phyloP scores from a whole-genome alignment of 2,113 vertebrate species.

The Spea multiplicata region DNA sequence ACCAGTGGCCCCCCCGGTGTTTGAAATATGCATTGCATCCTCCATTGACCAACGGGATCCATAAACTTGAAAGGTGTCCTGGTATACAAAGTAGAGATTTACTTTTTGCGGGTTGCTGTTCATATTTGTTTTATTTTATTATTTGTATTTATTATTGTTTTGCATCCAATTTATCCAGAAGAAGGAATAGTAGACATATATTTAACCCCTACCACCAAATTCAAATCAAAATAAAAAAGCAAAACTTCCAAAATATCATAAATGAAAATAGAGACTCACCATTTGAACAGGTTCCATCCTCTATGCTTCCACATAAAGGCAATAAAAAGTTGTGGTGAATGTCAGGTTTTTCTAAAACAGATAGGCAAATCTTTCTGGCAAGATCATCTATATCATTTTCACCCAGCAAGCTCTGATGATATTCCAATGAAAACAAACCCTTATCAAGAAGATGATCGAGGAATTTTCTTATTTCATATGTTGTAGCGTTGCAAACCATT shows the following conservation, averaged over 20 bases:
- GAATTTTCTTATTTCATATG: conserved; percentile 55
- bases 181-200: no score
- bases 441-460: conserved; percentile 62
- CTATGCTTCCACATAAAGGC: background rate
- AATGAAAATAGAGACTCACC: conserved; percentile 51
- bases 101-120: no score
- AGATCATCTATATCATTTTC: conserved; percentile 65
- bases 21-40: no score
- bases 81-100: no score
- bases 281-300: background rate
- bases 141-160: no score
- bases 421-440: conserved; percentile 67
- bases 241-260: background rate
- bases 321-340: conserved; percentile 43
- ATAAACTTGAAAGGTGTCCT: no score
- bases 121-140: no score
- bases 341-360: conserved; percentile 66
- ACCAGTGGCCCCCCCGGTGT: no score
- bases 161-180: no score
- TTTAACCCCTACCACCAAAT: no score
- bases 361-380: conserved; percentile 67
- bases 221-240: no score
- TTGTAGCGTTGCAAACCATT: conserved; percentile 54
- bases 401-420: conserved; percentile 59
- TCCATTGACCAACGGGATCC: no score